A percentile compares a stretch with the other conserved stretches of the same genome.
Conservation (phyloP, 2,797 vertebrate genomes). For the Luscinia megarhynchos region DNA sequence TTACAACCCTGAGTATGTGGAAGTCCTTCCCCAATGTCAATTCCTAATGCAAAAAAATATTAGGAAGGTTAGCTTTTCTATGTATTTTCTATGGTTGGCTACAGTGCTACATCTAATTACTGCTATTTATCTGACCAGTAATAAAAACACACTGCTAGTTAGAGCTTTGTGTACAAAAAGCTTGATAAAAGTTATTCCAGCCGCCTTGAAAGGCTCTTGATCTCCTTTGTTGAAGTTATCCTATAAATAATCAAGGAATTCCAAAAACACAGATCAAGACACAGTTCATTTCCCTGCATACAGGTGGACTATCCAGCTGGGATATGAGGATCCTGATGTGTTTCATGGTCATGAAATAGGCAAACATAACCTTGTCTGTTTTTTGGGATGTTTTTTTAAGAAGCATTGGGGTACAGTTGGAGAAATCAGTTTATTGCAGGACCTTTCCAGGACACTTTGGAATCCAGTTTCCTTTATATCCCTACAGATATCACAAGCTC, state of each 20-base stretch:
- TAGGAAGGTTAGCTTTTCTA: not conserved
- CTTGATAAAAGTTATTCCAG: not conserved
- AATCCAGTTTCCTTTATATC: not conserved
- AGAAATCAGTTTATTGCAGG: not conserved
- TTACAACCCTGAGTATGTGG: not conserved
- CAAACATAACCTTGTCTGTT: not conserved
- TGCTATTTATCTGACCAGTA: not conserved
- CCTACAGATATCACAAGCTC: not conserved
- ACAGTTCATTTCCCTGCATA: not conserved
- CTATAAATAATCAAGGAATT: not conserved
- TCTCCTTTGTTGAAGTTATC: not conserved
- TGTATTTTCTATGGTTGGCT: not conserved
- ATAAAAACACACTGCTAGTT: not conserved
- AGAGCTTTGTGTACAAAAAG: not conserved
- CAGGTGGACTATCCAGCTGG: not conserved
- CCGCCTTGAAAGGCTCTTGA: not conserved
- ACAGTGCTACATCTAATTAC: not conserved
- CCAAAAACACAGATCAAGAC: not conserved
- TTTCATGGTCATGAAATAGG: not conserved
- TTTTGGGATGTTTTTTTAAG: not conserved
- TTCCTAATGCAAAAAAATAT: not conserved
- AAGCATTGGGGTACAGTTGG: not conserved
- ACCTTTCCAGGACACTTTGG: not conserved
- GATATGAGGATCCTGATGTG: not conserved
- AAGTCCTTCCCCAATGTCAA: not conserved